Base-by-base conservation (phyloP, 2,113 vertebrate species). In the Trogon melanurus region DNA sequence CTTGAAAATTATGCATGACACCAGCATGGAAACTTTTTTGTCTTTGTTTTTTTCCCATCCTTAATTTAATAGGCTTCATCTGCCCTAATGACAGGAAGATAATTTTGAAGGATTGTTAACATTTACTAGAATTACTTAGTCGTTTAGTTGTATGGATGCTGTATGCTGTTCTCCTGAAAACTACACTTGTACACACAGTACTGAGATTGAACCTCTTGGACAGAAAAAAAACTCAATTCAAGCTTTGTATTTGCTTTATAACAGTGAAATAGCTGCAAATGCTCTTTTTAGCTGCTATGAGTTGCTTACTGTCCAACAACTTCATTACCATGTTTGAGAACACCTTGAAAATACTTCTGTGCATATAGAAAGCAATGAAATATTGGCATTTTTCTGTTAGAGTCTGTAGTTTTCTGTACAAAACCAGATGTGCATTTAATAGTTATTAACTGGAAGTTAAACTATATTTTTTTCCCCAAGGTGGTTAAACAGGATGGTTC, bases 401-500 rank as follows among this genome's bases (percentile, higher is more conserved):
- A 48, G 41, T 53, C 29, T 54, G 72, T 57, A 81, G n/a, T 76
- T 54, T 85, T 54, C 56, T 70, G 22, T 88, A 32, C 45, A 85
- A 67, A 72, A 73, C 64, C 9, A 51, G 54, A 51, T 65, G 16
- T 62, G 30, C 26, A 9, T 78, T 82, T 88, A 71, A 25, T 26
- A 73, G 25, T n/a, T 70, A n/a, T 12, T 69, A 85, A 79, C 11
- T 58, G 15, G 17, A 69, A 88, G 17, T 70, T 66, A 70, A 85
- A 94, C 1, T 34, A 26, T 65, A 14, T 92, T 93, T 54, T 97
- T 78, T 94, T 80, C 94, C 91, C 71, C 64, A 88, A 99, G 99
- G 98, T 99, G 57, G 93, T 97, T 45, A 98, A 98, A 95, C 90
- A 98, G 71, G 98, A 99, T 38, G 97, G 95, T 50, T 91, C 93